Conservation (phyloP, 2,888 invertebrate species). For the Dioctria linearis region DNA sequence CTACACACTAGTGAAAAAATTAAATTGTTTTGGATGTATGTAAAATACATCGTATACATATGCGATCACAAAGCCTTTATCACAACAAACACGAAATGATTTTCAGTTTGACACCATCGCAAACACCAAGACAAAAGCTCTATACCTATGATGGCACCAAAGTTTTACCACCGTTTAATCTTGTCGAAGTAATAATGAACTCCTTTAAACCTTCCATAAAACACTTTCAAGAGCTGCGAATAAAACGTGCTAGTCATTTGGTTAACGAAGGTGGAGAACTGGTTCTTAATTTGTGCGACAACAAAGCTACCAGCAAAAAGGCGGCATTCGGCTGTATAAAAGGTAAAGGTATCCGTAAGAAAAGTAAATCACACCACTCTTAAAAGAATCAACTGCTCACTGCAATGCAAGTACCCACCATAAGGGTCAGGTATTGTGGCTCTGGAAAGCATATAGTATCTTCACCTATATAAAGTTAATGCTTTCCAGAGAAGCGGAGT, state of each 20-base stretch:
- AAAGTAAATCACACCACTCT: slow-evolving; percentile 30
- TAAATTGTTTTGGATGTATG: too few species aligned
- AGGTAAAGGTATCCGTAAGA: slow-evolving; percentile 6
- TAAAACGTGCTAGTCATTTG: slow-evolving; percentile 17
- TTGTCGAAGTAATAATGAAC: slow-evolving; percentile 27
- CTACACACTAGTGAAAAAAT: too few species aligned
- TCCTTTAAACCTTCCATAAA: slow-evolving; percentile 40
- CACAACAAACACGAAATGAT: too few species aligned
- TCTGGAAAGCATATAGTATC: background rate
- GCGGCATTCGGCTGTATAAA: slow-evolving; percentile 5
- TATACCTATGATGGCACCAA: background rate
- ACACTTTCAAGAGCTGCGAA: slow-evolving; percentile 37
- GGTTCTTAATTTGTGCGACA: slow-evolving; percentile 42
- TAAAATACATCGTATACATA: too few species aligned
- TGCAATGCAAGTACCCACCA: background rate
- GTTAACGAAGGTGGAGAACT: slow-evolving; percentile 41
- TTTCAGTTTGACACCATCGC: too few species aligned
- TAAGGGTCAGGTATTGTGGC: slow-evolving; percentile 21
- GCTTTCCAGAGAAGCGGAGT: too few species aligned
- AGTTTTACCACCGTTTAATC: slow-evolving; percentile 6
- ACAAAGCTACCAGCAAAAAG: slow-evolving; percentile 32
- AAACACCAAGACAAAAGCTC: too few species aligned
- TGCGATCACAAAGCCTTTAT: too few species aligned
- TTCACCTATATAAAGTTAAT: background rate
- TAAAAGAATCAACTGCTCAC: background rate